Percentiles rank a stretch among this genome's conserved stretches.
phyloP scores from a whole-genome alignment of 2,797 vertebrate genomes.

The Dryobates pubescens region DNA sequence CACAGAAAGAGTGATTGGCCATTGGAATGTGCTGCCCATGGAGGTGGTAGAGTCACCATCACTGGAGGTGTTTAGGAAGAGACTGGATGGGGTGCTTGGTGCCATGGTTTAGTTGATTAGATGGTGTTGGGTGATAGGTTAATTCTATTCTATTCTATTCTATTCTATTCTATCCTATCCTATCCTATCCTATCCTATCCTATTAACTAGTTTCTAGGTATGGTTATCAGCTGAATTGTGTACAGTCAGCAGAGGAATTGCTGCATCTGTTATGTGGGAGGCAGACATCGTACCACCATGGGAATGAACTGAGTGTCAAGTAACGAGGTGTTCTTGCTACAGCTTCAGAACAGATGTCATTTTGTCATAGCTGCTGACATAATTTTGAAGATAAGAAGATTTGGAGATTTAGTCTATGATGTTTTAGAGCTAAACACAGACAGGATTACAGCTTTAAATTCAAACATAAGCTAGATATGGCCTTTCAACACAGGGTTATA shows the following conservation, averaged over 20 bases:
- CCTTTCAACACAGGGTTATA: not conserved
- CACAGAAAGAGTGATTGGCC: no score
- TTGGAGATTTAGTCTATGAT: slow-evolving; percentile 44
- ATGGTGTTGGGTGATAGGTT: no score
- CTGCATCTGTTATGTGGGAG: not conserved
- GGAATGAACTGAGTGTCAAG: not conserved
- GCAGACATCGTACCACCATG: not conserved
- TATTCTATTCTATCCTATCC: no score
- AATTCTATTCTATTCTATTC: no score
- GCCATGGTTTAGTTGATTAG: no score
- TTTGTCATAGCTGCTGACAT: slow-evolving; percentile 61
- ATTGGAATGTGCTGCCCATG: no score
- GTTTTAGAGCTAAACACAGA: slow-evolving; percentile 57
- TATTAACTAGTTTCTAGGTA: no score
- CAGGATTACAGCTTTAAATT: slow-evolving; percentile 63
- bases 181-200: no score
- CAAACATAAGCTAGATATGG: slow-evolving; percentile 37
- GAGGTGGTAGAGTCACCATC: no score
- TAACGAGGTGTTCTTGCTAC: not conserved
- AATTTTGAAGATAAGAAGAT: slow-evolving; percentile 68
- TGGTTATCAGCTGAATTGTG: not conserved
- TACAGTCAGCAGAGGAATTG: not conserved
- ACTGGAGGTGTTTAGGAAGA: no score
- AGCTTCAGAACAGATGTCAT: slow-evolving; percentile 54
- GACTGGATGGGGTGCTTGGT: no score